Evolutionary conservation across 2,113 vertebrate species (phyloP).

Genomic region (Scolopax mira): DNA sequence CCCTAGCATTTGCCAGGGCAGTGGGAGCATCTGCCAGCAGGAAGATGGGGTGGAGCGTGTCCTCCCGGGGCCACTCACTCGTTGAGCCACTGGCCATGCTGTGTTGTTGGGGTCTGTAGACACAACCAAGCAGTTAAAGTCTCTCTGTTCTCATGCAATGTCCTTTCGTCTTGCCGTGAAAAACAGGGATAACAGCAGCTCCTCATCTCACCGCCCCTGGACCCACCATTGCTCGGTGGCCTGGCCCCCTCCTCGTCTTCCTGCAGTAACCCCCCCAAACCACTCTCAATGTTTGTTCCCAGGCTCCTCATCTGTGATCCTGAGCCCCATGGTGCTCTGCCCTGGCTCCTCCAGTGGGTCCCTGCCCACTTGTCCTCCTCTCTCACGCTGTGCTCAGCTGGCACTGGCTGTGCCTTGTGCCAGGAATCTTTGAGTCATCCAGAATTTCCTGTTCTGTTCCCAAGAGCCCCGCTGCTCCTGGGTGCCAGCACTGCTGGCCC

Average conservation of each 20-base stretch:
- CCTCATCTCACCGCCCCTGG: accelerated
- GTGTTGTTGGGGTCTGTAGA: neutral
- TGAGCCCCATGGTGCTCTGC: neutral
- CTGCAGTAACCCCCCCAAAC: accelerated
- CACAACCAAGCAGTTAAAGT: neutral
- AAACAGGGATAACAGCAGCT: neutral
- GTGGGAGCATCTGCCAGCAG: neutral
- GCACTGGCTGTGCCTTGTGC: neutral
- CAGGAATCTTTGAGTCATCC: slow-evolving; percentile 44
- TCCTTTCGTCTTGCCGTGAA: neutral
- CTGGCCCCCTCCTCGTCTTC: neutral
- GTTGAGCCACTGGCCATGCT: neutral
- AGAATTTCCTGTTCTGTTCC: neutral
- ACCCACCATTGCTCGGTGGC: accelerated
- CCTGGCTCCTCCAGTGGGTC: accelerated
- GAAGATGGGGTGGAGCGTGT: accelerated
- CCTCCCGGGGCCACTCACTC: neutral
- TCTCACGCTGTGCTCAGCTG: neutral
- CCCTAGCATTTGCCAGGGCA: neutral
- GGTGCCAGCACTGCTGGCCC: neutral
- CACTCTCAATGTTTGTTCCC: accelerated
- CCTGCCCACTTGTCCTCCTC: neutral
- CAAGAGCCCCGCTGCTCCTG: neutral
- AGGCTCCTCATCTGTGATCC: neutral
- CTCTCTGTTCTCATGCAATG: neutral